phyloP scores from a whole-genome alignment of 2,888 invertebrate species.

The Brachyptera putata region DNA sequence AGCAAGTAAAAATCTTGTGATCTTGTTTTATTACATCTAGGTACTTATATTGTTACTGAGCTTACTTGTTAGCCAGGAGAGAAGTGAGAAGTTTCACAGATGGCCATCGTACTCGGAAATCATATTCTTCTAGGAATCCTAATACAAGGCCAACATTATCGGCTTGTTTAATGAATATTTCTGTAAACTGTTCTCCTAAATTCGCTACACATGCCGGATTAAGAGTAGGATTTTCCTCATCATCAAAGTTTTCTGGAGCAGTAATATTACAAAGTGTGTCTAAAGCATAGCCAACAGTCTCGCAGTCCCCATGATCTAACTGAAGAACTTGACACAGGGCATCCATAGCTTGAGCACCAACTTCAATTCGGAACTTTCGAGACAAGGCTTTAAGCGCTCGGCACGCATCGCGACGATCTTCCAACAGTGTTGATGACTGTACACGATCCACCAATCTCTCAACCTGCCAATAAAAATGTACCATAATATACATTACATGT shows the following conservation, averaged over 20 bases:
- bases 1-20: background rate
- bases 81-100: conserved; percentile 85
- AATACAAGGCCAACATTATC: conserved; percentile 80
- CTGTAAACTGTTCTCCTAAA: conserved; percentile 91
- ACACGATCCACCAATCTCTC: conserved; percentile 91
- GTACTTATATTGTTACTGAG: too few relatives aligned
- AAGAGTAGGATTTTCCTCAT: conserved; percentile 31
- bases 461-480: conserved; percentile 53
- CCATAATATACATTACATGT: background rate
- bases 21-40: too few relatives aligned
- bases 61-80: conserved; percentile 68
- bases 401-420: conserved; percentile 95
- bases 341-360: conserved; percentile 89
- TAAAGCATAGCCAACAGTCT: conserved; percentile 86
- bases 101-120: conserved; percentile 88
- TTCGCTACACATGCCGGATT: conserved; percentile 44
- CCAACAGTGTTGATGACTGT: conserved; percentile 85
- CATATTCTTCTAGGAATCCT: conserved; percentile 87
- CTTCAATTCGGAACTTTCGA: conserved; percentile 89
- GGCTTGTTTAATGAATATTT: conserved; percentile 89
- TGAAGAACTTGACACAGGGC: conserved; percentile 74
- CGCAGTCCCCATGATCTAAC: conserved; percentile 83
- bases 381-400: conserved; percentile 88
- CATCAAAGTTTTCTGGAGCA: conserved; percentile 69
- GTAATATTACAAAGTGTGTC: conserved; percentile 92